Percentiles rank a stretch among this genome's conserved stretches.
Evolutionary conservation across 2,113 vertebrate species (phyloP).

Genomic region (Toxotes chatareus): DNA sequence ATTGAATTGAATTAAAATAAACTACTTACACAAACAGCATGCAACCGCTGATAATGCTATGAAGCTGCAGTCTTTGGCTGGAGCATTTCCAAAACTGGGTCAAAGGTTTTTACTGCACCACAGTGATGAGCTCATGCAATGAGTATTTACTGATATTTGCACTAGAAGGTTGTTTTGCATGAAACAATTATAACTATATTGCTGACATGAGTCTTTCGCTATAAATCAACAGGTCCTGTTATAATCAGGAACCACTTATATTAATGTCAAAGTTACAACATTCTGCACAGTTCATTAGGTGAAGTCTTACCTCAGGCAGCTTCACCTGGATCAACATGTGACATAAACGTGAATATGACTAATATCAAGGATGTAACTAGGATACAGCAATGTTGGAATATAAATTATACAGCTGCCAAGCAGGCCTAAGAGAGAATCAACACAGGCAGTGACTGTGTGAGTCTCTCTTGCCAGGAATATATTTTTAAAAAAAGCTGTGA

Average conservation of each 20-base stretch:
- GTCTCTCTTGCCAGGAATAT: background rate
- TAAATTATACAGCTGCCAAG: background rate
- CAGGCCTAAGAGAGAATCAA: conserved; percentile 4
- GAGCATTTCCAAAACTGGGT: conserved; percentile 25
- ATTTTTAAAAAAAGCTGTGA: background rate
- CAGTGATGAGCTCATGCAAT: conserved; percentile 36
- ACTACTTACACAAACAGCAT: conserved; percentile 27
- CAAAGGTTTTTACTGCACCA: conserved; percentile 1
- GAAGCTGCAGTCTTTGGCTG: background rate
- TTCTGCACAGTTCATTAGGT: background rate
- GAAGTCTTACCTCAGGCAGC: background rate
- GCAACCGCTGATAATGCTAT: conserved; percentile 24
- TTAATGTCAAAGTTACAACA: background rate
- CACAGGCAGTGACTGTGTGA: background rate
- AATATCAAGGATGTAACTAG: conserved; percentile 10
- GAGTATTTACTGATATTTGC: conserved; percentile 29
- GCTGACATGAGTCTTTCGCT: background rate
- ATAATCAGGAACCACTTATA: background rate
- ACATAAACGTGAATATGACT: background rate
- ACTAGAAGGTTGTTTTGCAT: background rate
- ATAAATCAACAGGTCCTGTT: background rate
- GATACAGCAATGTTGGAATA: background rate
- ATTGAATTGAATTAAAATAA: no score
- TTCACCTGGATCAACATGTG: background rate
- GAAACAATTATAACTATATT: background rate